phyloP scores from a whole-genome alignment of 2,113 vertebrate species.

The Sinosuthora webbiana region DNA sequence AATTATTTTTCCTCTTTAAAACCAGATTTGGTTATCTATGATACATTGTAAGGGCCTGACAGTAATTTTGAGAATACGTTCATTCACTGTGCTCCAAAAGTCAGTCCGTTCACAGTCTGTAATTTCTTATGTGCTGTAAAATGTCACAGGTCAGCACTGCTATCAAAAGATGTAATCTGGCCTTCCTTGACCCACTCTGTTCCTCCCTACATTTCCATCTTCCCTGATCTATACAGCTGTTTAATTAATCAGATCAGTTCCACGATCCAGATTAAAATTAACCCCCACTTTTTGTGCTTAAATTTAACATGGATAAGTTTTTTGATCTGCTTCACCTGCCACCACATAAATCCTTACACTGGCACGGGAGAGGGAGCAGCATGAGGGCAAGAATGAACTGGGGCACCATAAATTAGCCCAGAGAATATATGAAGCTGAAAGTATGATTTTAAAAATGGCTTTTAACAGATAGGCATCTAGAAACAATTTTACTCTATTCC shows the following conservation, averaged over 20 bases:
- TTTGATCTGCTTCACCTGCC: conserved; percentile 26
- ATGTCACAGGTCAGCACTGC: conserved; percentile 7
- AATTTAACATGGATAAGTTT: background rate
- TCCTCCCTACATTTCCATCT: background rate
- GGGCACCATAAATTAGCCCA: background rate
- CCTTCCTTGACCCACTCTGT: background rate
- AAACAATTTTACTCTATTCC: background rate
- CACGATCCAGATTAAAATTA: background rate
- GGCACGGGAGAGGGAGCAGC: background rate
- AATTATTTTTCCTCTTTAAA: conserved; percentile 30
- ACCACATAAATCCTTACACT: conserved; percentile 20
- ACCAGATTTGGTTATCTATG: background rate
- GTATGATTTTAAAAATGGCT: background rate
- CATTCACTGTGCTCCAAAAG: background rate
- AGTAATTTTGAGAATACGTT: conserved; percentile 33
- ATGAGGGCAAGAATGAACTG: background rate
- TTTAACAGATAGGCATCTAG: background rate
- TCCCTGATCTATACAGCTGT: background rate
- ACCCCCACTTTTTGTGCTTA: background rate
- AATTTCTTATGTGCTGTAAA: background rate
- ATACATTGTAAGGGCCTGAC: conserved; percentile 1
- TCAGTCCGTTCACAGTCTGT: background rate
- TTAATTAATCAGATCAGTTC: background rate
- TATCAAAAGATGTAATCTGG: background rate
- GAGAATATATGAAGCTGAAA: background rate